phyloP scores from a whole-genome alignment of 2,888 invertebrate species.

The Mythimna ferrago region DNA sequence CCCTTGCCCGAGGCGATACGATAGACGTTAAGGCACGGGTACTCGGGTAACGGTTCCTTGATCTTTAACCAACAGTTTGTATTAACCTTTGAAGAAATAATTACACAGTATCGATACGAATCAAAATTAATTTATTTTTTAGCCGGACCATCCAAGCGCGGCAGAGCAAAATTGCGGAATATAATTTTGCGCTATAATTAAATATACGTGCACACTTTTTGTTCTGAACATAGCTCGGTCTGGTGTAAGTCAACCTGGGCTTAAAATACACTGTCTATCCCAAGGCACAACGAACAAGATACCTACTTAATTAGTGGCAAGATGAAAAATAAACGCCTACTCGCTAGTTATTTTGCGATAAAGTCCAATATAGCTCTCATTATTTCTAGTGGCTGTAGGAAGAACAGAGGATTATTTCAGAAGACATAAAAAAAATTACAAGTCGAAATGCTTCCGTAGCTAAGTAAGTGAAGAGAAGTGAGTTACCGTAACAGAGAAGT shows the following conservation, averaged over 20 bases:
- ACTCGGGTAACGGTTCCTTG: slow-evolving; percentile 59
- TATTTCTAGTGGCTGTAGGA: slow-evolving; percentile 8
- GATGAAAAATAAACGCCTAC: slow-evolving; percentile 17
- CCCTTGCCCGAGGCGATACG: slow-evolving; percentile 47
- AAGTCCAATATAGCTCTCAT: background rate
- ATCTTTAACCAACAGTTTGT: slow-evolving; percentile 55
- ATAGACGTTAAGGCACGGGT: slow-evolving; percentile 45
- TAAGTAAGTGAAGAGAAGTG: background rate
- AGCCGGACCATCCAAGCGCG: slow-evolving; percentile 37
- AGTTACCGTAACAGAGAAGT: background rate
- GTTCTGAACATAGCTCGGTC: slow-evolving; percentile 23
- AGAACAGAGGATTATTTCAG: slow-evolving; percentile 1
- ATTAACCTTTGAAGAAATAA: slow-evolving; percentile 61
- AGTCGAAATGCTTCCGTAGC: background rate
- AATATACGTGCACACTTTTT: slow-evolving; percentile 14
- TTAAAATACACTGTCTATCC: slow-evolving; percentile 15
- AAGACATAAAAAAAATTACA: slow-evolving; percentile 11
- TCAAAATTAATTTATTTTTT: slow-evolving; percentile 46
- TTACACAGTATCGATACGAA: slow-evolving; percentile 52
- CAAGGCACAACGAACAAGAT: slow-evolving; percentile 11
- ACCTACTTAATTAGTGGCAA: slow-evolving; percentile 27
- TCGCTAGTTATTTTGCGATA: slow-evolving; percentile 12
- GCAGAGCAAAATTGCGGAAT: slow-evolving; percentile 15
- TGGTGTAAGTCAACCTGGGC: slow-evolving; percentile 4
- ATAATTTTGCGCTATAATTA: slow-evolving; percentile 40